phyloP scores from a whole-genome alignment of 2,113 vertebrate species.

The Brachirus orientalis region DNA sequence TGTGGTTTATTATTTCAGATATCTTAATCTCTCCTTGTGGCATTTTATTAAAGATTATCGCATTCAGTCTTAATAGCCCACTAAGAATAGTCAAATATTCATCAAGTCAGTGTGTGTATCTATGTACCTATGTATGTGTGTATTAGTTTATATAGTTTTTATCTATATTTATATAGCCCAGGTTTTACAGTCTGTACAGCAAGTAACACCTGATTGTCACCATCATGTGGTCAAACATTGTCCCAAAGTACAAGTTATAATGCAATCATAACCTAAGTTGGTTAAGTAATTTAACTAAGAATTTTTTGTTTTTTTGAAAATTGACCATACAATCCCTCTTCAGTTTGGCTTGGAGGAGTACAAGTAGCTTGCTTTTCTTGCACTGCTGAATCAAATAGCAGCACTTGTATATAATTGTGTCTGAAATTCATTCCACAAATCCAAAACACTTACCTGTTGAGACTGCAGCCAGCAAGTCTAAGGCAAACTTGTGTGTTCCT shows the following conservation, averaged over 20 bases:
- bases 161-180: no score
- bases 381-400: background rate
- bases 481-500: constrained; percentile 48
- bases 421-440: background rate
- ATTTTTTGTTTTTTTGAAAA: no score
- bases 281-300: no score
- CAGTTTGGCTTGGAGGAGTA: background rate
- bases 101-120: no score
- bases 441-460: background rate
- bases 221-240: no score
- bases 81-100: no score
- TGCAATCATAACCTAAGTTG: background rate
- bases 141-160: no score
- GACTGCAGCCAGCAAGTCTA: background rate
- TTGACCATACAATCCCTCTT: no score
- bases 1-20: background rate
- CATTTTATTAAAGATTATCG: background rate
- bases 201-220: no score
- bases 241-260: background rate
- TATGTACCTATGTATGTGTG: no score
- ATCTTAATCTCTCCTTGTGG: background rate
- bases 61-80: no score
- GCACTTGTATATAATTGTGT: background rate
- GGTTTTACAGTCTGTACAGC: no score
- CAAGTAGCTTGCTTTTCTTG: background rate